Evolutionary conservation across 2,888 invertebrate species (phyloP).

Genomic region (Lasioglossum figueresi): DNA sequence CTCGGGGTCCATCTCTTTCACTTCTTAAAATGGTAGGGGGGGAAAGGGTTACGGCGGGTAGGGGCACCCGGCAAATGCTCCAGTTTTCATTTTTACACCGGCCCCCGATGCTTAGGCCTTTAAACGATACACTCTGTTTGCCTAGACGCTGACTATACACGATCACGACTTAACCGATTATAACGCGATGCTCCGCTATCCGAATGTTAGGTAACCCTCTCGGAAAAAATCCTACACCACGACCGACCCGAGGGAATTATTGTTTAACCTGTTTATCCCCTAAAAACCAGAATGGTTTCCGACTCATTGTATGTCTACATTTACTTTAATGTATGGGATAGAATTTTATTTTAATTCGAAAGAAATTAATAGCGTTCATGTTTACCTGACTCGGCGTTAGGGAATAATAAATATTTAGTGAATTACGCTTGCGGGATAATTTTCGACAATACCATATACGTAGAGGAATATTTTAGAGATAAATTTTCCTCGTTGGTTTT

Average conservation of each 20-base stretch:
- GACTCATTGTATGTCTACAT: background rate
- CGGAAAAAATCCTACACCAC: background rate
- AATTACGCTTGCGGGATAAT: background rate
- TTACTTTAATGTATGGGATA: background rate
- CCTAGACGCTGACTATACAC: conserved; percentile 38
- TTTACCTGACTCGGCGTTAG: background rate
- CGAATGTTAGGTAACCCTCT: conserved; percentile 18
- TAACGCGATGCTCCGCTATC: conserved; percentile 2
- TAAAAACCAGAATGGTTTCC: background rate
- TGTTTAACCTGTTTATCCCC: background rate
- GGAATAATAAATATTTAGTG: background rate
- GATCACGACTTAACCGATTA: conserved; percentile 34
- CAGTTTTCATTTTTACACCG: conserved; percentile 75
- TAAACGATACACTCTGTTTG: conserved; percentile 52
- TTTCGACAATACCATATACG: background rate
- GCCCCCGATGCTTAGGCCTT: conserved; percentile 59
- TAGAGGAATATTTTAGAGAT: background rate
- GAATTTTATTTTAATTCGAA: background rate
- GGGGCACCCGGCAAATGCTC: conserved; percentile 72
- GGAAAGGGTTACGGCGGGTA: conserved; percentile 64
- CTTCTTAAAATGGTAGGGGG: conserved; percentile 73
- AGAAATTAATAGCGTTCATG: background rate
- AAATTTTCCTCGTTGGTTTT: background rate
- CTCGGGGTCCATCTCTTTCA: conserved; percentile 75
- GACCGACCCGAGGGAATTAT: background rate